These are phyloP conservation scores for Emmelina monodactyla DNA, from an alignment of 2,888 invertebrate species.

Conservation along the genomic window DNA sequence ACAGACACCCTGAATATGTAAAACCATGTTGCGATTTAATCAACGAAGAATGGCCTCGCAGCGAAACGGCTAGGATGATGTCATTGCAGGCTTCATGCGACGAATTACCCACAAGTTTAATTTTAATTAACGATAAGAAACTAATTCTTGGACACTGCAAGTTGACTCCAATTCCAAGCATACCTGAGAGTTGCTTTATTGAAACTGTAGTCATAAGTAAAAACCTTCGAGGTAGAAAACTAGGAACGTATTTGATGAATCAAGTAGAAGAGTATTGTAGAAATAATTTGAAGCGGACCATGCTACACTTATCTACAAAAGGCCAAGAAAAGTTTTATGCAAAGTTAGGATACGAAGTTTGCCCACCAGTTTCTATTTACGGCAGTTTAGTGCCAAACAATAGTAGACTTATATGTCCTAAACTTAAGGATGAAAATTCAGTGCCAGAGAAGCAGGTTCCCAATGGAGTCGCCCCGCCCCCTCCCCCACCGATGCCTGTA, in stretches of 20 bases:
- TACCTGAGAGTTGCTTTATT: conserved; percentile 76
- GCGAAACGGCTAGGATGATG: conserved; percentile 79
- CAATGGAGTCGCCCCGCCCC: conserved; percentile 28
- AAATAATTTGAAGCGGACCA: conserved; percentile 65
- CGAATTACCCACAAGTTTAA: conserved; percentile 73
- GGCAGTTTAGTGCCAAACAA: conserved; percentile 40
- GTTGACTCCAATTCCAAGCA: conserved; percentile 74
- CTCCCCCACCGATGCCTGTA: conserved; percentile 50
- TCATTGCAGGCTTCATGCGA: conserved; percentile 78
- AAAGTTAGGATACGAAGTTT: conserved; percentile 75
- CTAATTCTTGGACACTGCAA: conserved; percentile 81
- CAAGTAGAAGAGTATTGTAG: conserved; percentile 78
- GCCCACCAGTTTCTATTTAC: conserved; percentile 75
- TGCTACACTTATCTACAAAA: conserved; percentile 73
- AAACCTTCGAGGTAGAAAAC: conserved; percentile 74
- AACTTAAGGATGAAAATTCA: conserved; percentile 21
- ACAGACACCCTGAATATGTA: conserved; percentile 74
- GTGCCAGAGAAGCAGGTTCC: conserved; percentile 22
- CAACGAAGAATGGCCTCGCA: conserved; percentile 88
- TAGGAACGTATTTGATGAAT: conserved; percentile 78
- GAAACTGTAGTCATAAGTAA: conserved; percentile 84
- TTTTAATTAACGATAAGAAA: conserved; percentile 66
- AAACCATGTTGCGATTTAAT: conserved; percentile 77
- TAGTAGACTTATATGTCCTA: conserved; percentile 17
- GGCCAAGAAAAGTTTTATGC: conserved; percentile 79